Evolutionary conservation across 2,113 vertebrate genomes (phyloP).

Genomic region (Nesoenas mayeri): DNA sequence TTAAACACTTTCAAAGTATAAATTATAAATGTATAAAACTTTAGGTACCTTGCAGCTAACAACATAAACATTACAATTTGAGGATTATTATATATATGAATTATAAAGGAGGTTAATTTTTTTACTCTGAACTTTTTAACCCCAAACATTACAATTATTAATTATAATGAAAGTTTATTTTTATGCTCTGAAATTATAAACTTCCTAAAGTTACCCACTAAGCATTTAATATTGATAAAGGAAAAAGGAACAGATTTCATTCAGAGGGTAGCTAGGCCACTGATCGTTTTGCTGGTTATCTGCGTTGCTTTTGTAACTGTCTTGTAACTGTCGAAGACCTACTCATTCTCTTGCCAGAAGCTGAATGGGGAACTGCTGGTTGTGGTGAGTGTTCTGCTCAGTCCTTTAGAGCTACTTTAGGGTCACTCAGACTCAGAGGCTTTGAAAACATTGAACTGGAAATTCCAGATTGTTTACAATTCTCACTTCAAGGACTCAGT

Average conservation of each 20-base stretch:
- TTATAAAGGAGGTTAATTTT: not conserved
- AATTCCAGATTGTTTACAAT: not conserved
- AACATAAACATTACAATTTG: not conserved
- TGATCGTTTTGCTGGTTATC: not conserved
- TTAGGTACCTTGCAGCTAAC: slow-evolving; percentile 1
- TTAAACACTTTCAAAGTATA: not conserved
- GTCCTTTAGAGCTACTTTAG: not conserved
- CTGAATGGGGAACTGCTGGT: not conserved
- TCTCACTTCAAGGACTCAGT: not conserved
- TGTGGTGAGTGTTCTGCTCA: not conserved
- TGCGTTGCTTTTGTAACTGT: not conserved
- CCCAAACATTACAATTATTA: not conserved
- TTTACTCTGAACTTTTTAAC: not conserved
- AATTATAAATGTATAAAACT: slow-evolving; percentile 10
- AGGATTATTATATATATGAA: not conserved
- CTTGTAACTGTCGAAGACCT: not conserved
- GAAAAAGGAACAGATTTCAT: not conserved
- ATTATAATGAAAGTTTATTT: not conserved
- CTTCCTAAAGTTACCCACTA: not conserved
- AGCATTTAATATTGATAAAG: not conserved
- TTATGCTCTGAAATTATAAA: not conserved
- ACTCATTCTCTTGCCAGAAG: not conserved
- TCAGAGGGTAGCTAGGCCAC: not conserved
- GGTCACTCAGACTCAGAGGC: not conserved
- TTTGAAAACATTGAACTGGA: not conserved